phyloP scores from a whole-genome alignment of 2,888 invertebrate species.

The Bunonema sp. region DNA sequence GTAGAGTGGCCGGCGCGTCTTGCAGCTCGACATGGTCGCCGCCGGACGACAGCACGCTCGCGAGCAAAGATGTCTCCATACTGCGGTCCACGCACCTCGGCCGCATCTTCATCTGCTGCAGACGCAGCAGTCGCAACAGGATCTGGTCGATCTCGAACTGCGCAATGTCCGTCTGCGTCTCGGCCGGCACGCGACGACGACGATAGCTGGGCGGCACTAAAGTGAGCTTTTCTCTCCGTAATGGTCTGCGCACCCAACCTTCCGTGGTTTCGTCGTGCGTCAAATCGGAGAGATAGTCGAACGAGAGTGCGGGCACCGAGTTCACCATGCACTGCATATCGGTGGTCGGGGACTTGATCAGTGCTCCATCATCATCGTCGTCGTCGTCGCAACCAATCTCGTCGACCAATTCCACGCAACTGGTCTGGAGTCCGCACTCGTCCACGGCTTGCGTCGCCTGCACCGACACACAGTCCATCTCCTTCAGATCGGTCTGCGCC shows the following conservation, averaged over 20 bases:
- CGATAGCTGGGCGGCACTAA: no score
- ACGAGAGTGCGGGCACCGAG: no score
- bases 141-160: slow-evolving; percentile 35
- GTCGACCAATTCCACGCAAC: no score
- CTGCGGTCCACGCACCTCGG: slow-evolving; percentile 3
- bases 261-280: no score
- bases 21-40: not conserved
- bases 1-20: slow-evolving; percentile 6
- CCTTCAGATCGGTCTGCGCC: slow-evolving; percentile 4
- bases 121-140: slow-evolving; percentile 14
- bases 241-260: no score
- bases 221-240: no score
- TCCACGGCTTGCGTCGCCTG: no score
- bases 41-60: not conserved
- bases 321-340: not conserved
- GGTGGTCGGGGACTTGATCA: slow-evolving; percentile 3
- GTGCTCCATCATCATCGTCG: slow-evolving; percentile 3
- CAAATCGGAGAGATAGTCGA: no score
- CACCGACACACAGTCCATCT: no score
- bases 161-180: slow-evolving; percentile 29
- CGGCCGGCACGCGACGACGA: no score
- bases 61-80: not conserved
- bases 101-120: slow-evolving; percentile 2
- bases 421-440: no score
- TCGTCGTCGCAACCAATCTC: not conserved